Percentiles rank a stretch among this genome's conserved stretches.
These are phyloP conservation scores for Apodemia duryi DNA, from an alignment of 2,888 invertebrate genomes.

Conservation along the genomic window DNA sequence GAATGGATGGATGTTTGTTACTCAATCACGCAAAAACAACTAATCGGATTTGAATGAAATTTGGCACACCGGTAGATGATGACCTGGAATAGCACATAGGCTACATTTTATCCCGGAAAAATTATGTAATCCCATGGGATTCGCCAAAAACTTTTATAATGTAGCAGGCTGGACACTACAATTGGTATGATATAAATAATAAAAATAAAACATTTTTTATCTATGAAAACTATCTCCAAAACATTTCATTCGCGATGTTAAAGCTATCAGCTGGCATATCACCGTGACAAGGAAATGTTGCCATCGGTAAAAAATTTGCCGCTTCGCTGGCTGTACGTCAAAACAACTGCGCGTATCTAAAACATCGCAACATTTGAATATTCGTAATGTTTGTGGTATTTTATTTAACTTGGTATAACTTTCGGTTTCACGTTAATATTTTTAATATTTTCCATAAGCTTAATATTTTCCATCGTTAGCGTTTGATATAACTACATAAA, in stretches of 20 bases:
- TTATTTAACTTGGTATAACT: neutral
- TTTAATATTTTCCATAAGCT: neutral
- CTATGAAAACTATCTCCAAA: constrained; percentile 2
- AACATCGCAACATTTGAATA: constrained; percentile 14
- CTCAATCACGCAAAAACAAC: no score
- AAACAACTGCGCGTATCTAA: constrained; percentile 36
- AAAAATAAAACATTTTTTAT: neutral
- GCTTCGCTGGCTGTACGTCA: constrained; percentile 42
- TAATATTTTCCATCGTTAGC: neutral
- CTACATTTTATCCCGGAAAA: no score
- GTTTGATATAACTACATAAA: no score
- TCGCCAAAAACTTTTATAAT: no score
- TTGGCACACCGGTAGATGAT: no score
- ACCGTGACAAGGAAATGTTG: constrained; percentile 39
- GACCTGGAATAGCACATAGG: no score
- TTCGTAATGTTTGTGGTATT: neutral
- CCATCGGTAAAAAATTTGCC: constrained; percentile 43
- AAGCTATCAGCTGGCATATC: constrained; percentile 13
- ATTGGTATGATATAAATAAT: no score
- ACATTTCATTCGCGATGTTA: constrained; percentile 5
- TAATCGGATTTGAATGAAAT: no score
- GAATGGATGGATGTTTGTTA: no score
- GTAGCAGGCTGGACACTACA: no score
- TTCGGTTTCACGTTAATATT: neutral
- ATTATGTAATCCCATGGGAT: no score